Evolutionary conservation across 2,888 invertebrate genomes (phyloP).

Genomic region (Drosophila rellima): DNA sequence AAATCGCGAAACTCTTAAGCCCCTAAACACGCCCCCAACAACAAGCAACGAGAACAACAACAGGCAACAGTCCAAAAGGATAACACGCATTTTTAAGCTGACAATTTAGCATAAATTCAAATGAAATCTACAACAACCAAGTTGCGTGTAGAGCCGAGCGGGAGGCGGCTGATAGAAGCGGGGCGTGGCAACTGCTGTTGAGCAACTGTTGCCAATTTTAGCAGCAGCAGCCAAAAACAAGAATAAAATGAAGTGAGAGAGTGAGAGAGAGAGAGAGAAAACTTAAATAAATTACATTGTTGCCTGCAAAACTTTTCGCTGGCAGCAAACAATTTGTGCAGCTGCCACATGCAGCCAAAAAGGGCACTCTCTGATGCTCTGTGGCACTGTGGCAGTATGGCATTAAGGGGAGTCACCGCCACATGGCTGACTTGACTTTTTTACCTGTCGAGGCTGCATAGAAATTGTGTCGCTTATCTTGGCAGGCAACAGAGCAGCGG

Average conservation of each 20-base stretch:
- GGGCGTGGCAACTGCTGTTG: slow-evolving; percentile 41
- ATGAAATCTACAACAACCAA: slow-evolving; percentile 66
- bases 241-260: slow-evolving; percentile 29
- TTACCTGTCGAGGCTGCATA: slow-evolving; percentile 52
- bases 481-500: slow-evolving; percentile 12
- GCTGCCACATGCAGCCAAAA: slow-evolving; percentile 60
- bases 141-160: not conserved
- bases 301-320: slow-evolving; percentile 71
- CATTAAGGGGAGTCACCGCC: slow-evolving; percentile 20
- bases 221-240: slow-evolving; percentile 32
- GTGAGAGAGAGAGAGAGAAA: slow-evolving; percentile 24
- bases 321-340: slow-evolving; percentile 75
- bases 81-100: slow-evolving; percentile 76
- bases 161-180: not conserved
- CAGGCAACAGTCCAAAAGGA: slow-evolving; percentile 57
- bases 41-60: slow-evolving; percentile 37
- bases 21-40: slow-evolving; percentile 31
- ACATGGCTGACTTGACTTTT: slow-evolving; percentile 53
- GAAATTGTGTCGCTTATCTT: slow-evolving; percentile 55
- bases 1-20: slow-evolving; percentile 38
- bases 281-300: slow-evolving; percentile 79
- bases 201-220: slow-evolving; percentile 71
- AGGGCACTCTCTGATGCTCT: slow-evolving; percentile 8
- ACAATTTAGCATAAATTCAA: slow-evolving; percentile 80
- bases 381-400: slow-evolving; percentile 7